A percentile compares a stretch with the other conserved stretches of the same genome.
Conservation (phyloP, 2,888 invertebrate genomes). For the Crepidodera aurea region DNA sequence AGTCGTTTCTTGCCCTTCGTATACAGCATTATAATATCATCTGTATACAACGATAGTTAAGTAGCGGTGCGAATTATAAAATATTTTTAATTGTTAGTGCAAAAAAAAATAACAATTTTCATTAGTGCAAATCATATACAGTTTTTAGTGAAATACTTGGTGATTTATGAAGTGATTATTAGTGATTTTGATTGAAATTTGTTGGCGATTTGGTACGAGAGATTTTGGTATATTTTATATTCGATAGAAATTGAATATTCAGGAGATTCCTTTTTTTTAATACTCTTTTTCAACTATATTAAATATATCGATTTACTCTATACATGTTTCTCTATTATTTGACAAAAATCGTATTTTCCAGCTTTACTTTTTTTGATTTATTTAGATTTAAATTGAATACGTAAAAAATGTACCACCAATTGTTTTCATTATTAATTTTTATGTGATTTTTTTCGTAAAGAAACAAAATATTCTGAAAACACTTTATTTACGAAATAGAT, state of each 20-base stretch:
- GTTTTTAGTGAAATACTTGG: neutral
- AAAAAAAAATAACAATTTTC: neutral
- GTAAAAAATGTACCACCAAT: too few relatives aligned
- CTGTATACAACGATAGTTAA: neutral
- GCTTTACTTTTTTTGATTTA: too few relatives aligned
- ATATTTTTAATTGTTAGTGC: neutral
- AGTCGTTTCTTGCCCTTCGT: constrained; percentile 23
- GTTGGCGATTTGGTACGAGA: neutral
- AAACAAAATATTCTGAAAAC: too few relatives aligned
- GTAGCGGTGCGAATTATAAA: neutral
- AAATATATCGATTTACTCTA: too few relatives aligned
- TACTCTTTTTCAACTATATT: too few relatives aligned
- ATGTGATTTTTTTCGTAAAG: too few relatives aligned
- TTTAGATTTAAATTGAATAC: too few relatives aligned
- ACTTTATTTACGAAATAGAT: too few relatives aligned
- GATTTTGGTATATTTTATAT: neutral
- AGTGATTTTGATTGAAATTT: neutral
- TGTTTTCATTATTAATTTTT: too few relatives aligned
- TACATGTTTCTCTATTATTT: too few relatives aligned
- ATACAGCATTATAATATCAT: neutral
- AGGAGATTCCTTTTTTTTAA: neutral
- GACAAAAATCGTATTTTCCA: too few relatives aligned
- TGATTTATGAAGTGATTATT: neutral
- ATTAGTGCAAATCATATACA: neutral
- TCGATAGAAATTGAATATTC: neutral